phyloP scores from a whole-genome alignment of 92 coral and sea anemone genomes.

The Palythoa heliodiscus region DNA sequence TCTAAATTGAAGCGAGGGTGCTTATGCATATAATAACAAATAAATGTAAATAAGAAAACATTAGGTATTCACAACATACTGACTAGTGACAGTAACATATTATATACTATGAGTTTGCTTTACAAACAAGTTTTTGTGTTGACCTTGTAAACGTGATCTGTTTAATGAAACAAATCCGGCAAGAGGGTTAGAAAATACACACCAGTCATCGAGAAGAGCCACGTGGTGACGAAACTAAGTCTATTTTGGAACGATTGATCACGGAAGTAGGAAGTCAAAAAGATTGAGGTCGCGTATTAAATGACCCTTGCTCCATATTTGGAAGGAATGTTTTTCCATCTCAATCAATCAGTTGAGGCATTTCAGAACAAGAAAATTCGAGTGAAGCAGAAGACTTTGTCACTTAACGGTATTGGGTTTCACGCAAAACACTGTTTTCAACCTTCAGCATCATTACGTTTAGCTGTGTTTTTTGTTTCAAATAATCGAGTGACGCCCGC shows the following conservation, averaged over 20 bases:
- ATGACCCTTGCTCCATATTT: constrained; percentile 34
- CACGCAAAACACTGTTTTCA: neutral
- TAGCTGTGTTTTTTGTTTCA: neutral
- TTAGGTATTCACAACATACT: too few relatives aligned
- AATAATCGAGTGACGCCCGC: neutral
- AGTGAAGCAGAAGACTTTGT: neutral
- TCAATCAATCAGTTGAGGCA: neutral
- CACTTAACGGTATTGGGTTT: neutral
- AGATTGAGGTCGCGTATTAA: constrained; percentile 14
- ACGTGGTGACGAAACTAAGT: neutral
- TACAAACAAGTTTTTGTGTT: too few relatives aligned
- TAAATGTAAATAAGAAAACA: too few relatives aligned
- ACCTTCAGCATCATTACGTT: too few relatives aligned
- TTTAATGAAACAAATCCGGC: neutral
- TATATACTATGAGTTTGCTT: too few relatives aligned
- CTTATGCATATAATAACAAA: too few relatives aligned
- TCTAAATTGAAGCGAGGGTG: too few relatives aligned
- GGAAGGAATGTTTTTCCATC: neutral
- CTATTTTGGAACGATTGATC: neutral
- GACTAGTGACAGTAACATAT: too few relatives aligned
- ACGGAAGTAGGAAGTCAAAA: constrained; percentile 20
- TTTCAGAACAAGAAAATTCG: constrained; percentile 39
- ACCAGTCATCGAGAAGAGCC: neutral
- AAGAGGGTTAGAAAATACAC: neutral
- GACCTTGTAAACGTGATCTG: too few relatives aligned